phyloP scores from a whole-genome alignment of 2,113 vertebrate species.

The Penelope pileata region DNA sequence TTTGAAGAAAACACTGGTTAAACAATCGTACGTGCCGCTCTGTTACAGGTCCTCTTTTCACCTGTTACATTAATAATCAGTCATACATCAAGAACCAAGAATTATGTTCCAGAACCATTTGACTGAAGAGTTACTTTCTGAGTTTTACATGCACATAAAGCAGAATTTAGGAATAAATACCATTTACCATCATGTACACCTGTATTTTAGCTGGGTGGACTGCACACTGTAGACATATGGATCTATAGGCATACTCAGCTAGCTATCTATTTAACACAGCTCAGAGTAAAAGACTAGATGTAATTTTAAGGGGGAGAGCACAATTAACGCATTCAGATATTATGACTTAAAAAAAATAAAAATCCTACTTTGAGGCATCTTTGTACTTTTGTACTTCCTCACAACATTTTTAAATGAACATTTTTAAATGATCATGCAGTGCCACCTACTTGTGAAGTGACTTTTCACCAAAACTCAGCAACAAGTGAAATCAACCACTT shows the following conservation, averaged over 20 bases:
- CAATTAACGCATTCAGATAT: not conserved
- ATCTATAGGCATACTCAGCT: not conserved
- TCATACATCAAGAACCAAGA: not conserved
- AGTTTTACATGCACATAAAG: not conserved
- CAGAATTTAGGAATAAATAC: not conserved
- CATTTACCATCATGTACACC: not conserved
- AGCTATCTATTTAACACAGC: not conserved
- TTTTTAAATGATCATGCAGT: not conserved
- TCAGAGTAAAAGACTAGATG: not conserved
- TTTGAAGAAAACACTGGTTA: not conserved
- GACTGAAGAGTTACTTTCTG: not conserved
- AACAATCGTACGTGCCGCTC: not conserved
- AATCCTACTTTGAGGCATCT: not conserved
- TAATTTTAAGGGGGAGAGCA: not conserved
- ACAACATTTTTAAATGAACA: accelerated
- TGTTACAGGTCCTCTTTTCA: not conserved
- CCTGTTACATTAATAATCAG: not conserved
- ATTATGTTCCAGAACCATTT: not conserved
- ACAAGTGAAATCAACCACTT: not conserved
- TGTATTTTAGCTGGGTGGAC: not conserved
- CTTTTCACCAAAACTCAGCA: no score
- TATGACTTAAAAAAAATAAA: accelerated
- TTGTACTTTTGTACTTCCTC: not conserved
- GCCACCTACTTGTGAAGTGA: not conserved
- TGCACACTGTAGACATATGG: not conserved